phyloP scores from a whole-genome alignment of 2,113 vertebrate genomes.

The Colius striatus region DNA sequence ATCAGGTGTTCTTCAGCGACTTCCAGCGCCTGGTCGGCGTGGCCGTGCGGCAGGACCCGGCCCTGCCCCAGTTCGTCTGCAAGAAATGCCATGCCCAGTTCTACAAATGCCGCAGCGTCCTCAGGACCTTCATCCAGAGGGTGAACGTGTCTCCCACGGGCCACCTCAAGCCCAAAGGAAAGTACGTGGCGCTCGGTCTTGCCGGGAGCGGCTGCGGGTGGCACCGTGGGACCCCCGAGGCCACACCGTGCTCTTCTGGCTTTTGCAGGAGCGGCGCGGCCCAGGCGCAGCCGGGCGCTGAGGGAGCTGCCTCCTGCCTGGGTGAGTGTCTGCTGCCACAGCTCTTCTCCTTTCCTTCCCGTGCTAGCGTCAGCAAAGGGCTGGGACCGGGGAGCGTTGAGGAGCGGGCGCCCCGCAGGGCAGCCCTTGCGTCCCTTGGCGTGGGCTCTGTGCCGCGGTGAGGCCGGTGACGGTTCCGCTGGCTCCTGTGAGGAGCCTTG shows the following conservation, averaged over 20 bases:
- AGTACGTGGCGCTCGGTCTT: slow-evolving; percentile 64
- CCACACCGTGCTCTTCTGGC: neutral
- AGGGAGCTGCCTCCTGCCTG: slow-evolving; percentile 64
- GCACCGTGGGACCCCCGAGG: neutral
- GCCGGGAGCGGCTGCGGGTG: rapidly evolving
- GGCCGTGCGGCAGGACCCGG: slow-evolving; percentile 83
- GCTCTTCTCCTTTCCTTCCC: neutral
- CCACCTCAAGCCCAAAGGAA: slow-evolving; percentile 61
- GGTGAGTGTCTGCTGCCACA: slow-evolving; percentile 55
- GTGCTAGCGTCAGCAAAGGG: rapidly evolving
- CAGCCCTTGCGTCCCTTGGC: rapidly evolving
- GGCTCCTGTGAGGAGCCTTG: neutral
- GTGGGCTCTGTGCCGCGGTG: rapidly evolving
- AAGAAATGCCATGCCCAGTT: slow-evolving; percentile 94
- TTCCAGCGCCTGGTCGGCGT: slow-evolving; percentile 92
- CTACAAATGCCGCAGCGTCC: slow-evolving; percentile 91
- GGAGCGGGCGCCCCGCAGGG: rapidly evolving
- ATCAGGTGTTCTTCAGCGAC: slow-evolving; percentile 85
- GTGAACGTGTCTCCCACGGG: slow-evolving; percentile 83
- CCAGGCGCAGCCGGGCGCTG: neutral
- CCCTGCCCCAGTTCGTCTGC: slow-evolving; percentile 89
- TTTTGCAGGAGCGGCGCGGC: slow-evolving; percentile 44
- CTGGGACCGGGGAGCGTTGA: neutral
- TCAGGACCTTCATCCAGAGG: slow-evolving; percentile 87
- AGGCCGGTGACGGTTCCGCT: neutral